Conservation (phyloP, 2,113 vertebrate species). For the Nesospiza acunhae region DNA sequence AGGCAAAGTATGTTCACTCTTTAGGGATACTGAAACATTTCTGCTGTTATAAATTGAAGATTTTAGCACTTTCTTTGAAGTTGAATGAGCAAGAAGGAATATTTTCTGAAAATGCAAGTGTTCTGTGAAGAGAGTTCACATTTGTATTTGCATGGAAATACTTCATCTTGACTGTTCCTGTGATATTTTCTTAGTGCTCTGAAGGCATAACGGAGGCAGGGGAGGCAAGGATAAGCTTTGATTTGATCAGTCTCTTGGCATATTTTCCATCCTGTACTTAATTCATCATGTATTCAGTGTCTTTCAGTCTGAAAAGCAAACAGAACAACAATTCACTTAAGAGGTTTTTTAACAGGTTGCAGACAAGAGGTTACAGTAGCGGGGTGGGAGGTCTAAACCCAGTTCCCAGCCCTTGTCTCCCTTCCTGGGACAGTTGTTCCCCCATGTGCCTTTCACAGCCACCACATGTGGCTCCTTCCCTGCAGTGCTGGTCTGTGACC, state of each 20-base stretch:
- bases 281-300: not conserved
- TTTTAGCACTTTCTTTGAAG: not conserved
- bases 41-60: not conserved
- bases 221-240: not conserved
- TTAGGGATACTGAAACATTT: not conserved
- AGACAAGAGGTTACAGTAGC: not conserved
- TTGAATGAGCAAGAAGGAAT: not conserved
- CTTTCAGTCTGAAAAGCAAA: not conserved
- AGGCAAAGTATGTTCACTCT: slow-evolving; percentile 86
- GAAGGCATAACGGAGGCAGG: not conserved
- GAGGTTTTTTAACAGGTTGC: not conserved
- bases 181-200: not conserved
- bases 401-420: not conserved
- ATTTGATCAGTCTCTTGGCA: not conserved
- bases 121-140: not conserved
- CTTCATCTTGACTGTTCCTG: not conserved
- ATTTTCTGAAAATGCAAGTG: not conserved
- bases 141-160: not conserved
- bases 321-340: not conserved
- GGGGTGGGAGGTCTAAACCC: not conserved
- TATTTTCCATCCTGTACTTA: not conserved
- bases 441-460: not conserved
- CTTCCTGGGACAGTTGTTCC: no score
- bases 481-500: not conserved
- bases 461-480: accelerated